Base-by-base conservation (phyloP, 2,888 invertebrate species). In the Cheilosia impressa region DNA sequence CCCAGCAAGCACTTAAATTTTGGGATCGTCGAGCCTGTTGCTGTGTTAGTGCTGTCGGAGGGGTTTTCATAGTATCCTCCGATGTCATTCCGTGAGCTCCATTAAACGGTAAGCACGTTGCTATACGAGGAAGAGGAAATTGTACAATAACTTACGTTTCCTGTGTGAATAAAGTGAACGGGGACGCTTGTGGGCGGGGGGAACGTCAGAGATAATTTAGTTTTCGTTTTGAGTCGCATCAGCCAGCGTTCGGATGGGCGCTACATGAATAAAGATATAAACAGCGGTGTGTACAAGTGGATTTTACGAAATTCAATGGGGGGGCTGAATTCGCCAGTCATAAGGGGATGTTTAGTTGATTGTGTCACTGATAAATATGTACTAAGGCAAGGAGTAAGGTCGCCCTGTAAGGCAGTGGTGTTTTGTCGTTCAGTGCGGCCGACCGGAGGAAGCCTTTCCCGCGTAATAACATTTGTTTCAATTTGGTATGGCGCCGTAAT, bases 61-160 rank as follows among this genome's bases (percentile, higher is more conserved):
- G 52, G 52, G 19, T 66, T 71, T 60, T 62, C 62, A n/a, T n/a
- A 47, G 65, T 81, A 76, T 76, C 76, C 76, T 31, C 31, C 6
- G 9, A 31, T 65, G 63, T 66, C 82, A 82, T 82, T 60, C 69
- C 71, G 58, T 63, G 76, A 65, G 81, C 75, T 68, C 75, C 77
- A 77, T 82, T 82, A 79, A 83, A 83, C 31, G 68, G 52, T 68
- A 66, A 47, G 73, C 60, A 15, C 65, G 72, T 62, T 38, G 13
- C 38, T 38, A 78, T 52, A 52, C 43, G 52, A 62, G 78, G 71
- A 82, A 82, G 45, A 72, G 79, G 68, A 78, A 78, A 83, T 83
- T 79, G 68, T 79, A 73, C 83, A 83, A 83, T 83, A 79, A 83
- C 83, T 79, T 83, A 79, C 68, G 68, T 79, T 78, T 83, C 83